Evolutionary conservation across 1,140 invertebrate genomes (phyloP).

Genomic region (Eurosta solidaginis): DNA sequence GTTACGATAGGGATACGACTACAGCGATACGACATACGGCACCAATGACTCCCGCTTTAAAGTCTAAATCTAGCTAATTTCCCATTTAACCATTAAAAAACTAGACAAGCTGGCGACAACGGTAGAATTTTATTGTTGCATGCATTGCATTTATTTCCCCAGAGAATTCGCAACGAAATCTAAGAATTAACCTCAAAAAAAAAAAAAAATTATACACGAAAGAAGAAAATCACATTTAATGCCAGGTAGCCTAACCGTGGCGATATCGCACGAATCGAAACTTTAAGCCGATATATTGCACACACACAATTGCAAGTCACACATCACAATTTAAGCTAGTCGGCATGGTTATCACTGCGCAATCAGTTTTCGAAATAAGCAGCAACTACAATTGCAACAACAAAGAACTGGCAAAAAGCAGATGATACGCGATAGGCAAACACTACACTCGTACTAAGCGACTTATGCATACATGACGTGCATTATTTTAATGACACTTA

Average conservation of each 20-base stretch:
- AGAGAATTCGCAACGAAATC: background rate
- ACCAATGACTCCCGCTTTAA: no score
- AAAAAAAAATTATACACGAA: background rate
- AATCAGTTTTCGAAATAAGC: slow-evolving; percentile 18
- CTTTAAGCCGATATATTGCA: background rate
- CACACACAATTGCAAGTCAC: slow-evolving; percentile 3
- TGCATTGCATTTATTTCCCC: background rate
- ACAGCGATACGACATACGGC: no score
- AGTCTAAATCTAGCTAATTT: background rate
- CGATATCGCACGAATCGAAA: background rate
- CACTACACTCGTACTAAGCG: background rate
- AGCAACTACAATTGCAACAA: slow-evolving; percentile 6
- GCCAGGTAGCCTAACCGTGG: background rate
- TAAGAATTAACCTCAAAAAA: background rate
- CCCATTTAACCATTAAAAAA: background rate
- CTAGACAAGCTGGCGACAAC: slow-evolving; percentile 1
- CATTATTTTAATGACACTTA: slow-evolving; percentile 4
- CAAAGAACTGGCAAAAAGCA: background rate
- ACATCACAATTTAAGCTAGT: background rate
- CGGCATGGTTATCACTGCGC: background rate
- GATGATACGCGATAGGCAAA: slow-evolving; percentile 19
- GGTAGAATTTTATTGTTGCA: background rate
- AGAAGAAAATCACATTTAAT: background rate
- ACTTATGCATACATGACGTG: background rate
- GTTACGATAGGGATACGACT: no score